These are phyloP conservation scores for Crocallis elinguaria DNA, from an alignment of 2,888 invertebrate species.

Conservation along the genomic window DNA sequence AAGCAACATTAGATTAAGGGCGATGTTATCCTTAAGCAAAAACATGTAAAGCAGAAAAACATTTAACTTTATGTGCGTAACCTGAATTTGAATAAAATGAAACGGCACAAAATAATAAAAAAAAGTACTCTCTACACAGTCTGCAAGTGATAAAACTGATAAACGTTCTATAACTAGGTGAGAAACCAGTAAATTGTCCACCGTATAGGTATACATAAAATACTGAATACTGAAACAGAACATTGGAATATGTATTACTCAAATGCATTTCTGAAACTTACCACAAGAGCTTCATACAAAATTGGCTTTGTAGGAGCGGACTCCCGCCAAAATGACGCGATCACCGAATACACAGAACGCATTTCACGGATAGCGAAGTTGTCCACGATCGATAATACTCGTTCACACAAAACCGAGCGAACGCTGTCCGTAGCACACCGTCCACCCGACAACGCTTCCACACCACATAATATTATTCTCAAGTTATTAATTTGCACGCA, in stretches of 20 bases:
- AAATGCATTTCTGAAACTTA: conserved; percentile 55
- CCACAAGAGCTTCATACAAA: conserved; percentile 57
- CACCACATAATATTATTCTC: conserved; percentile 74
- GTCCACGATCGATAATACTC: conserved; percentile 76
- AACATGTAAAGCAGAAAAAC: too few relatives aligned
- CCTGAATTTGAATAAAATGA: not conserved
- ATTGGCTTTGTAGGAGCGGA: conserved; percentile 54
- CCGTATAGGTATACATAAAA: too few relatives aligned
- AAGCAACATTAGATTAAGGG: not conserved
- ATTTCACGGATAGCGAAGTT: conserved; percentile 67
- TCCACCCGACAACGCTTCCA: conserved; percentile 69
- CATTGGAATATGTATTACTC: not conserved
- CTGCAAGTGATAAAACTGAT: not conserved
- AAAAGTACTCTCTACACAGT: not conserved
- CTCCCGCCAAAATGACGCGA: conserved; percentile 76
- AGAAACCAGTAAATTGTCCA: conserved; percentile 10
- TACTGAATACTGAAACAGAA: too few relatives aligned
- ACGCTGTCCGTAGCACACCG: conserved; percentile 65
- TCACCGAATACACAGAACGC: conserved; percentile 71
- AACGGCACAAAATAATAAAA: not conserved
- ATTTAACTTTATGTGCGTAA: not conserved
- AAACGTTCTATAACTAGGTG: not conserved
- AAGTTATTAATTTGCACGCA: conserved; percentile 84
- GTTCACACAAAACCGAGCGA: conserved; percentile 64
- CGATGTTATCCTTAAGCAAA: not conserved